Conservation (phyloP, 1,140 invertebrate species). For the Heliconius nattereri region DNA sequence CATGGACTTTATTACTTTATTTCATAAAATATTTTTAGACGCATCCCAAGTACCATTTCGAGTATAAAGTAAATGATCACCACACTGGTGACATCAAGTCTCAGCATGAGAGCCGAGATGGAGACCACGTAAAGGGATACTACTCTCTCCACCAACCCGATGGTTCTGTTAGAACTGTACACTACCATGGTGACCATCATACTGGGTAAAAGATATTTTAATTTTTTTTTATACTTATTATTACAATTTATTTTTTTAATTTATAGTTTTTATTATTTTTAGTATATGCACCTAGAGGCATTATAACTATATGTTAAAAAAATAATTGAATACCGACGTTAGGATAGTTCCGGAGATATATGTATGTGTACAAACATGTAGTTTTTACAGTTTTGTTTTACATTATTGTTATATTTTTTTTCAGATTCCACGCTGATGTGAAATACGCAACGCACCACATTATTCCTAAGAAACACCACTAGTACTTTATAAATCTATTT, state of each 20-base stretch:
- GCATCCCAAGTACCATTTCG: slow-evolving; percentile 74
- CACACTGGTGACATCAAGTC: slow-evolving; percentile 76
- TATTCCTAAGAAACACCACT: slow-evolving; percentile 46
- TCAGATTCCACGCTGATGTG: slow-evolving; percentile 57
- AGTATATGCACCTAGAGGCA: too few species aligned
- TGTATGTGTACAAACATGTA: too few species aligned
- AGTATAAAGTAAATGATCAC: slow-evolving; percentile 73
- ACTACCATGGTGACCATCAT: slow-evolving; percentile 53
- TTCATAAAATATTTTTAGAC: slow-evolving; percentile 48
- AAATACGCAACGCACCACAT: slow-evolving; percentile 54
- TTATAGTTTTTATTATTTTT: too few species aligned
- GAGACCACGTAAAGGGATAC: slow-evolving; percentile 79
- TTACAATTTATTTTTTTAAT: too few species aligned
- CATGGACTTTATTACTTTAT: neutral
- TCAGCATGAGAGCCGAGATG: slow-evolving; percentile 44
- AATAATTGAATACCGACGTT: too few species aligned
- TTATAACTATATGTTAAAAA: too few species aligned
- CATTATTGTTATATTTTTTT: slow-evolving; percentile 21
- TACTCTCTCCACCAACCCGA: slow-evolving; percentile 66
- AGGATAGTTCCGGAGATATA: too few species aligned
- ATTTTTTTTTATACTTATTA: neutral
- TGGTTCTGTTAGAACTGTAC: slow-evolving; percentile 76
- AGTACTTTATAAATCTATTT: slow-evolving; percentile 20
- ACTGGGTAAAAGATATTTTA: slow-evolving; percentile 49
- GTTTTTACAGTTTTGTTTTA: neutral